Conservation (phyloP, 1,140 invertebrate species). For the Drosophila mauritiana region DNA sequence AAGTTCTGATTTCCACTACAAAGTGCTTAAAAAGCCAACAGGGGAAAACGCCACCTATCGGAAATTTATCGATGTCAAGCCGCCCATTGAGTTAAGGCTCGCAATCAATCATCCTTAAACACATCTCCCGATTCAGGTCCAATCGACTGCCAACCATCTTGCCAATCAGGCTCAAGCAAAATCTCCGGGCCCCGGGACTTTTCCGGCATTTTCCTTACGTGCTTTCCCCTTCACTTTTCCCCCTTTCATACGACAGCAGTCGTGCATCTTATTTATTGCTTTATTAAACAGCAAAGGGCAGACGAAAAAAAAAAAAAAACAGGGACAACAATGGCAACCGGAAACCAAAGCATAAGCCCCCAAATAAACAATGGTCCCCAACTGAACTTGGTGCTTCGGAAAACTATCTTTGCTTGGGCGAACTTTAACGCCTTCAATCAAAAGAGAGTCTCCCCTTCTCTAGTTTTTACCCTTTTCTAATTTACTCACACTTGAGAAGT, state of each 20-base stretch:
- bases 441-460: neutral
- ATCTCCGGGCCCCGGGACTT: neutral
- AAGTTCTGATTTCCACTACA: neutral
- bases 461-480: constrained; percentile 66
- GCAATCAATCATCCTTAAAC: constrained; percentile 47
- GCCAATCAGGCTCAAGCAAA: constrained; percentile 21
- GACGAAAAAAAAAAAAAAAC: neutral
- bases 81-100: constrained; percentile 17
- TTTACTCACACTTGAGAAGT: constrained; percentile 62
- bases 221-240: neutral
- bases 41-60: neutral
- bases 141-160: constrained; percentile 22
- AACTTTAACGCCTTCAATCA: constrained; percentile 53
- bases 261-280: constrained; percentile 57
- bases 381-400: constrained; percentile 1
- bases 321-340: constrained; percentile 27
- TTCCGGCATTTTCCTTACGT: constrained; percentile 21
- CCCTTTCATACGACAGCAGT: constrained; percentile 6
- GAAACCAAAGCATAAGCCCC: constrained; percentile 43
- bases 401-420: constrained; percentile 5
- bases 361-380: constrained; percentile 38
- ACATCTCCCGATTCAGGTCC: constrained; percentile 9
- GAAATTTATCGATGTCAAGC: constrained; percentile 9
- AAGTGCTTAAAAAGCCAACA: neutral
- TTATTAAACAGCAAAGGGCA: constrained; percentile 39